phyloP scores from a whole-genome alignment of 2,797 vertebrate genomes.

The Paratrypauchen microcephalus region DNA sequence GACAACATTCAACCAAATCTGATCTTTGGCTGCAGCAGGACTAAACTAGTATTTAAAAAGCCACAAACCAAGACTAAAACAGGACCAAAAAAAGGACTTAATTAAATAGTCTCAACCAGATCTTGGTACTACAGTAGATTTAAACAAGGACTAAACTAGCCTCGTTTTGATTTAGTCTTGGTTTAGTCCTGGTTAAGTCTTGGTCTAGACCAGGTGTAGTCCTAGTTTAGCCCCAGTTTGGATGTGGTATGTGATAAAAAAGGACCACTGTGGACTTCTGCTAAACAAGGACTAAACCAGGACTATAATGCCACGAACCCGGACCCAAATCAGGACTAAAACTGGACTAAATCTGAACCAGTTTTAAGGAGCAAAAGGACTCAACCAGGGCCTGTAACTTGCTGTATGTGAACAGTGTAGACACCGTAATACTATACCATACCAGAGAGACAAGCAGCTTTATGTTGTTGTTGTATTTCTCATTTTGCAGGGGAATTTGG shows the following conservation, averaged over 20 bases:
- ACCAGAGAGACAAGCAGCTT: constrained; percentile 4
- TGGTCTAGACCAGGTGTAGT: too few species aligned
- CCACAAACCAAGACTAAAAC: not conserved
- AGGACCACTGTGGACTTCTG: too few species aligned
- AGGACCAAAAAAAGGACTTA: not conserved
- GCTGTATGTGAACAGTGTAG: too few species aligned
- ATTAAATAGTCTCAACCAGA: too few species aligned
- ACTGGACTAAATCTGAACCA: not conserved
- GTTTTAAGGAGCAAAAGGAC: not conserved
- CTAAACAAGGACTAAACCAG: not conserved
- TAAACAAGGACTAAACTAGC: not conserved
- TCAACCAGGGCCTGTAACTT: not conserved
- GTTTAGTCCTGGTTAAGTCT: too few species aligned
- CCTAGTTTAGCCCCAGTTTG: too few species aligned
- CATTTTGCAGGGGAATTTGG: constrained; percentile 88
- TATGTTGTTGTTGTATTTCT: not conserved
- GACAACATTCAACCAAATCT: too few species aligned
- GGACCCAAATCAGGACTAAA: not conserved
- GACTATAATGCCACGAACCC: not conserved
- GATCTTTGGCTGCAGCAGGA: not conserved
- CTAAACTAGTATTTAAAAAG: not conserved
- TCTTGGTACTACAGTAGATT: not conserved
- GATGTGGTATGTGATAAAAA: too few species aligned
- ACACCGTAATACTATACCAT: too few species aligned
- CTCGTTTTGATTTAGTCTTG: too few species aligned